Conservation (phyloP, 2,888 invertebrate species). For the Rosalia funebris region DNA sequence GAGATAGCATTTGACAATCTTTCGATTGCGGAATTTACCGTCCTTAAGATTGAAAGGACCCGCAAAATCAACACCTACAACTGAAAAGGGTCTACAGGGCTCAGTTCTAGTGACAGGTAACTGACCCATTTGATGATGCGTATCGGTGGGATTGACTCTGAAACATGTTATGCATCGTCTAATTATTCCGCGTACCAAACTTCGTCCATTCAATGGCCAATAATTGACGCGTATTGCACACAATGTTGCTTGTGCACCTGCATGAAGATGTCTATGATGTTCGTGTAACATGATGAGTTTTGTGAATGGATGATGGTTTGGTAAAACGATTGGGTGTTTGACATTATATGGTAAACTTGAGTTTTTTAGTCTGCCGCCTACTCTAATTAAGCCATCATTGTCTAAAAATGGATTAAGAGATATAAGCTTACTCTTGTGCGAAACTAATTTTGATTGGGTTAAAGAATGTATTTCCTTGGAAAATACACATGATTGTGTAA, state of each 20-base stretch:
- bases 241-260: constrained; percentile 22
- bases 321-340: constrained; percentile 20
- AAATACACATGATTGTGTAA: constrained; percentile 16
- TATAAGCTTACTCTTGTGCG: background rate
- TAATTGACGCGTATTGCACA: constrained; percentile 3
- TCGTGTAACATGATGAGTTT: constrained; percentile 13
- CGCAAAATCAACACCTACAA: constrained; percentile 45
- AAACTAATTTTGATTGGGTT: background rate
- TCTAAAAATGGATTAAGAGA: constrained; percentile 24
- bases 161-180: constrained; percentile 29
- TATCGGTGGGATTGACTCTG: constrained; percentile 25
- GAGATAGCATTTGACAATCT: constrained; percentile 44
- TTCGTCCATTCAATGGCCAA: constrained; percentile 26
- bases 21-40: constrained; percentile 32
- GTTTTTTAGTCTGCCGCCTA: constrained; percentile 21
- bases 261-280: constrained; percentile 15
- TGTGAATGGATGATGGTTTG: constrained; percentile 10
- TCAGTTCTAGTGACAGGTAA: constrained; percentile 26
- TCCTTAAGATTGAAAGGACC: constrained; percentile 44
- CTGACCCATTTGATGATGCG: constrained; percentile 35
- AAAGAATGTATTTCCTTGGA: constrained; percentile 11
- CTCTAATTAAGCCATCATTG: constrained; percentile 18
- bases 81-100: constrained; percentile 26
- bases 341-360: constrained; percentile 3
- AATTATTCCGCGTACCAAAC: background rate